phyloP scores from a whole-genome alignment of 2,113 vertebrate species.

The Melierax canorus region DNA sequence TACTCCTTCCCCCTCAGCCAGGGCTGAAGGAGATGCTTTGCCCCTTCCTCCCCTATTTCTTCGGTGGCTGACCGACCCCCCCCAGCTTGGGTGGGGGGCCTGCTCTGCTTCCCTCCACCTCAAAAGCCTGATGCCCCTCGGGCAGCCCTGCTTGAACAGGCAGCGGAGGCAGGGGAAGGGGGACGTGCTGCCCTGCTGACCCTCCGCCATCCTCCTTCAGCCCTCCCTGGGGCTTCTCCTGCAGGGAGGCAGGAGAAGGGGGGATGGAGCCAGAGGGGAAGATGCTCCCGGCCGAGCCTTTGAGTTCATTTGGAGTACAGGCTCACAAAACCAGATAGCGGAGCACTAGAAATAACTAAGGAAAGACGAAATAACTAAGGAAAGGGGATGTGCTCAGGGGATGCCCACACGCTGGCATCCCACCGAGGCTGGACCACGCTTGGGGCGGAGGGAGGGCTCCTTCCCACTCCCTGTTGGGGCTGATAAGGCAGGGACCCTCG shows the following conservation, averaged over 20 bases:
- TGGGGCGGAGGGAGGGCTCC: neutral
- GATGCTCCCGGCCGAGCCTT: neutral
- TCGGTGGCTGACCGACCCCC: fast-evolving
- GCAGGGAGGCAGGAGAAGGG: neutral
- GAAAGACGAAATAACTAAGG: neutral
- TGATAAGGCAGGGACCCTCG: neutral
- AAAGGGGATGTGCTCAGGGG: neutral
- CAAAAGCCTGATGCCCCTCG: fast-evolving
- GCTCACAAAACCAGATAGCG: neutral
- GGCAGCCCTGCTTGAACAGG: neutral
- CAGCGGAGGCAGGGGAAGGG: neutral
- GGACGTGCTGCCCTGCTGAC: neutral
- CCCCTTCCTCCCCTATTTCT: neutral
- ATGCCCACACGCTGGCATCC: neutral
- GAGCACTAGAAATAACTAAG: neutral
- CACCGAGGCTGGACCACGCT: neutral
- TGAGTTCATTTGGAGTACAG: neutral
- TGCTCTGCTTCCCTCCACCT: neutral
- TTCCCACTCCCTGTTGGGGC: neutral
- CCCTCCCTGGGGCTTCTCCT: neutral
- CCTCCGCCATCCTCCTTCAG: neutral
- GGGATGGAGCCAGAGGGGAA: neutral
- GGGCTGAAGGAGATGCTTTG: neutral
- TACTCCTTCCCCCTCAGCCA: neutral
- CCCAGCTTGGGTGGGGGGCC: neutral